Evolutionary conservation across 2,797 vertebrate species (phyloP).

Genomic region (Okamejei kenojei): DNA sequence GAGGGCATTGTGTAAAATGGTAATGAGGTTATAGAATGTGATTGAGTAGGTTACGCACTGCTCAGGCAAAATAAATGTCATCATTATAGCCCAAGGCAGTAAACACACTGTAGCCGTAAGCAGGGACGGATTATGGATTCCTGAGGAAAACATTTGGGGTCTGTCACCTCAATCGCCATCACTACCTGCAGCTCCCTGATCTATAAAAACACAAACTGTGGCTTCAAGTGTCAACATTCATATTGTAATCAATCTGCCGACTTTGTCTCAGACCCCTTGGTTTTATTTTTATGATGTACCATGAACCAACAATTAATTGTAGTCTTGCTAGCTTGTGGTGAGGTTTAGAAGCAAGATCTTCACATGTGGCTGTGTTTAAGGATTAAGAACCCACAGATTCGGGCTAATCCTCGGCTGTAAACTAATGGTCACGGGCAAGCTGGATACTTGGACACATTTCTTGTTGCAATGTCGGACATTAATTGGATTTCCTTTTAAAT

Average conservation of each 20-base stretch:
- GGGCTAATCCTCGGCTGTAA: not conserved
- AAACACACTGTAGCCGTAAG: not conserved
- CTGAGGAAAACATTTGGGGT: not conserved
- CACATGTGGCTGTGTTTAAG: not conserved
- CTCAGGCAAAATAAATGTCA: not conserved
- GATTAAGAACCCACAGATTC: not conserved
- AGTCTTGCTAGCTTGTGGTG: not conserved
- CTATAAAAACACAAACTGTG: not conserved
- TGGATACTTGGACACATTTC: not conserved
- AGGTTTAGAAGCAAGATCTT: not conserved
- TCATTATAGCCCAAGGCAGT: not conserved
- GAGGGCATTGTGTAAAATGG: constrained; percentile 6
- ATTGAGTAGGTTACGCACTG: constrained; percentile 15
- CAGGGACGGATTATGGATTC: constrained; percentile 17
- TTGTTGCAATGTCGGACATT: not conserved
- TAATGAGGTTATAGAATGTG: constrained; percentile 20
- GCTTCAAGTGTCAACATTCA: constrained; percentile 8
- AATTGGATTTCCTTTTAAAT: not conserved
- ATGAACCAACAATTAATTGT: not conserved
- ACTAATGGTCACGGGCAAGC: not conserved
- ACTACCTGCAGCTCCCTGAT: not conserved
- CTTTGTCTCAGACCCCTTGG: not conserved
- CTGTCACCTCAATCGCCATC: not conserved
- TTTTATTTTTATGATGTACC: not conserved
- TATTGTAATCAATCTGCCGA: not conserved